Conservation (phyloP, 1,140 invertebrate genomes). For the Plutomurus gul region DNA sequence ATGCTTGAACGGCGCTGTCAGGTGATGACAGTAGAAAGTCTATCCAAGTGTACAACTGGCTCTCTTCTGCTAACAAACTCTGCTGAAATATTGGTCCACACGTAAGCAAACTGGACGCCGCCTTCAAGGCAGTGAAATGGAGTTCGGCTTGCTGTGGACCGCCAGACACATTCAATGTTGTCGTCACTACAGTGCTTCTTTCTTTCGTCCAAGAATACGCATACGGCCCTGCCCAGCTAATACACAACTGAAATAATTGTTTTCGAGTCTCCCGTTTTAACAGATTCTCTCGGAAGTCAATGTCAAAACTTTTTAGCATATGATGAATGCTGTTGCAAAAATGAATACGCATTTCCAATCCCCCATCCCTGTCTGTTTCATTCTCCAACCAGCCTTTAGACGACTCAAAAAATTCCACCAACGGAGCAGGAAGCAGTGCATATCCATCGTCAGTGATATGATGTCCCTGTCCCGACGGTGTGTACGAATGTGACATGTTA, state of each 20-base stretch:
- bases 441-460: not conserved
- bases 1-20: constrained; percentile 69
- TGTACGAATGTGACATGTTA: constrained; percentile 33
- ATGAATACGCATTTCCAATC: constrained; percentile 45
- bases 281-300: constrained; percentile 65
- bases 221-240: constrained; percentile 88
- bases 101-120: constrained; percentile 91
- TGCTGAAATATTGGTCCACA: constrained; percentile 90
- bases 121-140: constrained; percentile 73
- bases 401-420: constrained; percentile 49
- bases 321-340: constrained; percentile 47
- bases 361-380: constrained; percentile 51
- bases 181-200: not conserved
- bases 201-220: constrained; percentile 61
- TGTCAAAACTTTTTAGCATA: constrained; percentile 46
- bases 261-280: constrained; percentile 83
- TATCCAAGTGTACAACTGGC: constrained; percentile 87
- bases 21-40: constrained; percentile 84
- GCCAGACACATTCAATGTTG: not conserved
- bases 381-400: constrained; percentile 50
- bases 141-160: constrained; percentile 62
- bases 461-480: constrained; percentile 32
- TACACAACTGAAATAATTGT: constrained; percentile 88
- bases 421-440: constrained; percentile 23
- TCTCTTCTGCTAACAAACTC: constrained; percentile 84